Percentiles rank a stretch among this genome's conserved stretches.
Conservation (phyloP, 30 jellyfish, hydroid and myxozoan species). For the Rhopilema esculentum region DNA sequence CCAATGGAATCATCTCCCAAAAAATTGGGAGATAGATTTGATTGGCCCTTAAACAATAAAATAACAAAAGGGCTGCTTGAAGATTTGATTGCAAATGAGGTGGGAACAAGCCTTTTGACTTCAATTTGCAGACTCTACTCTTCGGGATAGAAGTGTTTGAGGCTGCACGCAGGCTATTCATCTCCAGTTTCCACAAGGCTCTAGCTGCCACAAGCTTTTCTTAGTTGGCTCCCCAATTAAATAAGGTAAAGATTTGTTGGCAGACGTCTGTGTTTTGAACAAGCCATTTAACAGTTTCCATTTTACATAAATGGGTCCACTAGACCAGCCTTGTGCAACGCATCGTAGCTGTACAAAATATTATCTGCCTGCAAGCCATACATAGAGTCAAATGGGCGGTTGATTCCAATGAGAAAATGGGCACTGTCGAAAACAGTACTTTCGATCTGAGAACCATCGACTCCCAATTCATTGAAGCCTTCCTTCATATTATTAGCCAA, state of each 20-base stretch:
- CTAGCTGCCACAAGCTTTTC: constrained; percentile 67
- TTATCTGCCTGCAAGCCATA: constrained; percentile 54
- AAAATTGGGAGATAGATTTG: too few relatives aligned
- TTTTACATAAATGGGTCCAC: constrained; percentile 59
- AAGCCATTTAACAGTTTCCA: constrained; percentile 49
- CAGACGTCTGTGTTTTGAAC: constrained; percentile 65
- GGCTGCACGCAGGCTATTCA: constrained; percentile 35
- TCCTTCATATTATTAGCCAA: constrained; percentile 23
- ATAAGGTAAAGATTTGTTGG: constrained; percentile 53
- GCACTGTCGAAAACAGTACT: constrained; percentile 49
- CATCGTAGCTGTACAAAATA: constrained; percentile 48
- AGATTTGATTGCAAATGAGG: too few relatives aligned
- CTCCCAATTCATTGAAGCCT: constrained; percentile 38
- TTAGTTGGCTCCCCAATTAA: constrained; percentile 60
- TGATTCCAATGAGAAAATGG: constrained; percentile 54
- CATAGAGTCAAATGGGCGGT: constrained; percentile 56
- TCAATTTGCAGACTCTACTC: too few relatives aligned
- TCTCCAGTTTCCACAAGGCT: constrained; percentile 62
- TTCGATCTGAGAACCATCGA: constrained; percentile 52
- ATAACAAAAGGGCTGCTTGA: too few relatives aligned
- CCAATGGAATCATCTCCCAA: too few relatives aligned
- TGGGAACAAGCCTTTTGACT: too few relatives aligned
- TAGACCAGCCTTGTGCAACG: constrained; percentile 54
- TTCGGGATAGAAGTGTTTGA: too few relatives aligned
- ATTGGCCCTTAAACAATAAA: too few relatives aligned